These are phyloP conservation scores for Resseliella maxima DNA, from an alignment of 2,888 invertebrate genomes.

Conservation along the genomic window DNA sequence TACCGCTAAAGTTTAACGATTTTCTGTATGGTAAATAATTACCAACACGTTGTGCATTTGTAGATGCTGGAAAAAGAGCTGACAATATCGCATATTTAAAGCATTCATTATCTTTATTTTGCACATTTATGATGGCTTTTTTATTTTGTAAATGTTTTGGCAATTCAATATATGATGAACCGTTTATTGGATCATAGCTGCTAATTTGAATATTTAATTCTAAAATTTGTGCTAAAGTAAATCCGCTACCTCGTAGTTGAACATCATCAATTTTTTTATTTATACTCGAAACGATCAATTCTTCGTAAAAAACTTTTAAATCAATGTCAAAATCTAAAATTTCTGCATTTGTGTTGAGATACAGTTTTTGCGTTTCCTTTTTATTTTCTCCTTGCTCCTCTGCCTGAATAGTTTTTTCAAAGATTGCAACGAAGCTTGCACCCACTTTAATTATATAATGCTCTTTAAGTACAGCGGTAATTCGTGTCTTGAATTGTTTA, in stretches of 20 bases:
- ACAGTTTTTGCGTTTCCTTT: too few relatives aligned
- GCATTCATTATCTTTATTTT: slow-evolving; percentile 60
- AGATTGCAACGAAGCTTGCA: too few relatives aligned
- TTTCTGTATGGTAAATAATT: slow-evolving; percentile 58
- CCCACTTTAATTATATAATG: too few relatives aligned
- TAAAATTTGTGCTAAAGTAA: not conserved
- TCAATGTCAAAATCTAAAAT: too few relatives aligned
- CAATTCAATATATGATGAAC: slow-evolving; percentile 59
- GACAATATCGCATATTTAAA: slow-evolving; percentile 61
- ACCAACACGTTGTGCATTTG: slow-evolving; percentile 57
- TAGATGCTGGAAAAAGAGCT: slow-evolving; percentile 59
- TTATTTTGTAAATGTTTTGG: slow-evolving; percentile 59
- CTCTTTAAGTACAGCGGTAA: too few relatives aligned
- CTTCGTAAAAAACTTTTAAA: too few relatives aligned
- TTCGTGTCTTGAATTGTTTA: too few relatives aligned
- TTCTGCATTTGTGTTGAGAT: too few relatives aligned
- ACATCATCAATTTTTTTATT: too few relatives aligned
- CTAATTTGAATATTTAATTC: not conserved
- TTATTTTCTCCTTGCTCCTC: too few relatives aligned
- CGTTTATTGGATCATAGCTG: slow-evolving; percentile 59
- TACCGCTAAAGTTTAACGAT: slow-evolving; percentile 58
- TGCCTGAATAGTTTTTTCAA: too few relatives aligned
- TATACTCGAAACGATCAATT: too few relatives aligned
- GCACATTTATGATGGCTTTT: slow-evolving; percentile 60
- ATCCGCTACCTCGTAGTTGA: not conserved